Percentiles rank a stretch among this genome's conserved stretches.
Conservation (phyloP, 1,140 invertebrate species). For the Goniozus legneri region DNA sequence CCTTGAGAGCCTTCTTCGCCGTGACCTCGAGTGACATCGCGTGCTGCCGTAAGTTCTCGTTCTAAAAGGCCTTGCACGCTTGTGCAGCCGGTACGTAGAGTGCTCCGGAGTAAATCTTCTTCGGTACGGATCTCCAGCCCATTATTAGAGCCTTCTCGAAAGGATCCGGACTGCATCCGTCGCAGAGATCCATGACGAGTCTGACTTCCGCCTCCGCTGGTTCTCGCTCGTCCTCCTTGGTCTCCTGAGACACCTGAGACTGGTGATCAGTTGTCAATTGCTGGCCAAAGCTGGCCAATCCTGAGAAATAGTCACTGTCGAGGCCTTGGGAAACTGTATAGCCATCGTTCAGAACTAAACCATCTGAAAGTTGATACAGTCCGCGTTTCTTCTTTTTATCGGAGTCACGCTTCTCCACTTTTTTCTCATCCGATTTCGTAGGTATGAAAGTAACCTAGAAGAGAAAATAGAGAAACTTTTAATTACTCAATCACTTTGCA, state of each 20-base stretch:
- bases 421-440: slow-evolving; percentile 11
- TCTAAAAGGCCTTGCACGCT: slow-evolving; percentile 68
- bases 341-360: slow-evolving; percentile 64
- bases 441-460: slow-evolving; percentile 31
- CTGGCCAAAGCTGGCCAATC: slow-evolving; percentile 65
- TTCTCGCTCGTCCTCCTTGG: slow-evolving; percentile 66
- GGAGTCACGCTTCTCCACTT: slow-evolving; percentile 20
- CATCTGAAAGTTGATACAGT: slow-evolving; percentile 61
- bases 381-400: slow-evolving; percentile 59
- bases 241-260: slow-evolving; percentile 53
- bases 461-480: background rate
- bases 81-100: slow-evolving; percentile 64
- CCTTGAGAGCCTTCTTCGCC: too few relatives aligned
- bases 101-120: slow-evolving; percentile 71
- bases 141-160: slow-evolving; percentile 74
- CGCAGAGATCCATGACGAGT: slow-evolving; percentile 73
- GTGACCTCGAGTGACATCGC: too few relatives aligned
- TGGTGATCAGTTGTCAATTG: slow-evolving; percentile 56
- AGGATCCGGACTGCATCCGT: slow-evolving; percentile 68
- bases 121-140: slow-evolving; percentile 69
- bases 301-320: slow-evolving; percentile 51
- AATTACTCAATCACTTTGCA: too few relatives aligned
- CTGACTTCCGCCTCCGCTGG: slow-evolving; percentile 78
- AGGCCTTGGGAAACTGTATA: slow-evolving; percentile 39
- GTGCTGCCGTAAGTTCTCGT: too few relatives aligned